Percentiles rank a stretch among this genome's conserved stretches.
phyloP scores from a whole-genome alignment of 2,797 vertebrate species.

The Clarias fuscus region DNA sequence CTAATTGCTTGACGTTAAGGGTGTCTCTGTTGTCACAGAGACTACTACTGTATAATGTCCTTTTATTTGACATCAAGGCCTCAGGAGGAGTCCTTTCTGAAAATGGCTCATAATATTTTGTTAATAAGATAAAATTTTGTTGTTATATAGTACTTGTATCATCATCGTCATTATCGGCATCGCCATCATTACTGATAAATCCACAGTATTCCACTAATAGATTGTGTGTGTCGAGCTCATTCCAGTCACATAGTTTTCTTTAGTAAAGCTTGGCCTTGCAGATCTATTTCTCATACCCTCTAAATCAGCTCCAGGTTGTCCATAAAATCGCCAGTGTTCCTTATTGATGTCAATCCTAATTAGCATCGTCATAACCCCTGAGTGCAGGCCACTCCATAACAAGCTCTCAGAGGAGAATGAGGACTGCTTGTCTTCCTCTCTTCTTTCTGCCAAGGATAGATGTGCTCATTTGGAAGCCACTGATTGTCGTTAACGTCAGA shows the following conservation, averaged over 20 bases:
- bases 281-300: constrained; percentile 61
- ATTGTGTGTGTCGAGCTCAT: neutral
- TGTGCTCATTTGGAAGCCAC: constrained; percentile 82
- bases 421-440: constrained; percentile 61
- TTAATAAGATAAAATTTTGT: neutral
- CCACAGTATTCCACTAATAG: neutral
- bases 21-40: constrained; percentile 69
- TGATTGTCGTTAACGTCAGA: constrained; percentile 73
- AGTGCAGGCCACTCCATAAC: constrained; percentile 80
- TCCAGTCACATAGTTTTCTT: constrained; percentile 1
- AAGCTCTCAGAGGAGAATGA: constrained; percentile 83
- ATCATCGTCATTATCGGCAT: neutral
- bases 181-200: neutral
- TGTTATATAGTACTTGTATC: neutral
- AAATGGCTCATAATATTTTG: constrained; percentile 18
- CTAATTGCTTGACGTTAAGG: constrained; percentile 62
- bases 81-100: constrained; percentile 39
- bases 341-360: constrained; percentile 81
- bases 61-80: constrained; percentile 61
- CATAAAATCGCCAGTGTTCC: constrained; percentile 54
- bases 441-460: constrained; percentile 64
- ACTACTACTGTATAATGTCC: constrained; percentile 63
- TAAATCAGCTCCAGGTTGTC: constrained; percentile 61
- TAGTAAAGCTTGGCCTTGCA: constrained; percentile 12
- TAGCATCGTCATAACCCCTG: constrained; percentile 76